phyloP scores from a whole-genome alignment of 1,140 invertebrate species.

The Plutomurus gul region DNA sequence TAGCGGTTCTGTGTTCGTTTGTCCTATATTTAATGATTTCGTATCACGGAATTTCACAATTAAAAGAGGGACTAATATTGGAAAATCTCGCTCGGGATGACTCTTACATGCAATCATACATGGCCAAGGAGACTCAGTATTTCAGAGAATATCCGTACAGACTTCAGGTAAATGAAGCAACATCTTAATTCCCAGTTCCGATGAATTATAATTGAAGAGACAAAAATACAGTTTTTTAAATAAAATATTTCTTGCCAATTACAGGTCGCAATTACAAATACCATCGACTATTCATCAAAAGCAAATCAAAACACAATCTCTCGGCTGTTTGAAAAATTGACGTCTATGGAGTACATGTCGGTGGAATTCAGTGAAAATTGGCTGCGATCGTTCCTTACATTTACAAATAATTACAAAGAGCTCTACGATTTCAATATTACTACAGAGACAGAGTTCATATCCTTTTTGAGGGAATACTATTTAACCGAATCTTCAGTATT shows the following conservation, averaged over 20 bases:
- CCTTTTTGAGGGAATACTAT: slow-evolving; percentile 76
- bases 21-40: slow-evolving; percentile 78
- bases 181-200: neutral
- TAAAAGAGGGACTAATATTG: slow-evolving; percentile 86
- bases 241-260: too few species aligned
- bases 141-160: slow-evolving; percentile 88
- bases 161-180: slow-evolving; percentile 76
- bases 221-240: too few species aligned
- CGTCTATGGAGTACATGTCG: slow-evolving; percentile 75
- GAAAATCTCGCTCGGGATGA: slow-evolving; percentile 81
- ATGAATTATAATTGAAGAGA: too few species aligned
- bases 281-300: neutral
- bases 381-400: slow-evolving; percentile 80
- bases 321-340: slow-evolving; percentile 81
- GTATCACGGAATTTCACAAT: slow-evolving; percentile 80
- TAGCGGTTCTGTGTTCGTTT: slow-evolving; percentile 65
- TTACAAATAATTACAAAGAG: slow-evolving; percentile 73
- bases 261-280: slow-evolving; percentile 62
- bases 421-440: slow-evolving; percentile 75
- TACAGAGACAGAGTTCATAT: slow-evolving; percentile 73
- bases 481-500: slow-evolving; percentile 70
- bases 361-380: slow-evolving; percentile 75
- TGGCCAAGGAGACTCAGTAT: slow-evolving; percentile 83
- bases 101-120: slow-evolving; percentile 86
- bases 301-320: slow-evolving; percentile 74